phyloP scores from a whole-genome alignment of 2,888 invertebrate species.

The Pimpla rufipes region DNA sequence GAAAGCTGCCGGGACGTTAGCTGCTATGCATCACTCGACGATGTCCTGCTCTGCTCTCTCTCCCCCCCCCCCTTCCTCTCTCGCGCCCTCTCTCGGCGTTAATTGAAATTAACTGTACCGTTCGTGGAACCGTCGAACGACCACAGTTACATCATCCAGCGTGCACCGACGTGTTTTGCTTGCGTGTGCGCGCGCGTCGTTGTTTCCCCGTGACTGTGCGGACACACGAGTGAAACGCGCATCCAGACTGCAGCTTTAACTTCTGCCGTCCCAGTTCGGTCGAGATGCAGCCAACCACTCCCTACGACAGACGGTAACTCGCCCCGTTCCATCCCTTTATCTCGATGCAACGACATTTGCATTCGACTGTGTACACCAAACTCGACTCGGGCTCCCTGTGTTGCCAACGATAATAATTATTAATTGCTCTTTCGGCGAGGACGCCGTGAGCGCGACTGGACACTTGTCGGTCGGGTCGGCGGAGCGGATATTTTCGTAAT shows the following conservation, averaged over 20 bases:
- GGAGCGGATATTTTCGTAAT: too few species aligned
- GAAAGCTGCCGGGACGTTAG: slow-evolving; percentile 28
- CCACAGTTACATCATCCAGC: slow-evolving; percentile 33
- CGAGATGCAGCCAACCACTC: slow-evolving; percentile 37
- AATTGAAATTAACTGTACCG: slow-evolving; percentile 62
- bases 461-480: neutral
- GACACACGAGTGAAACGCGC: slow-evolving; percentile 5
- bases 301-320: neutral
- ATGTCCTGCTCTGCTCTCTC: slow-evolving; percentile 33
- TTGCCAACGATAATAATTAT: slow-evolving; percentile 58
- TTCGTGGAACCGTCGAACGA: slow-evolving; percentile 37
- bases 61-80: too few species aligned
- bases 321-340: slow-evolving; percentile 30
- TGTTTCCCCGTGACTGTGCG: neutral
- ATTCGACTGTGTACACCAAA: slow-evolving; percentile 44
- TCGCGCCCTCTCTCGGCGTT: slow-evolving; percentile 28
- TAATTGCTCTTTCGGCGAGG: slow-evolving; percentile 39
- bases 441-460: neutral
- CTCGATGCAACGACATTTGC: slow-evolving; percentile 58
- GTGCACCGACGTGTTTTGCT: neutral
- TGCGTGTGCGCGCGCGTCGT: neutral
- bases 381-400: slow-evolving; percentile 31
- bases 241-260: slow-evolving; percentile 53
- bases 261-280: slow-evolving; percentile 57
- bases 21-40: slow-evolving; percentile 34